Evolutionary conservation across 2,113 vertebrate genomes (phyloP).

Genomic region (Aptenodytes forsteri): DNA sequence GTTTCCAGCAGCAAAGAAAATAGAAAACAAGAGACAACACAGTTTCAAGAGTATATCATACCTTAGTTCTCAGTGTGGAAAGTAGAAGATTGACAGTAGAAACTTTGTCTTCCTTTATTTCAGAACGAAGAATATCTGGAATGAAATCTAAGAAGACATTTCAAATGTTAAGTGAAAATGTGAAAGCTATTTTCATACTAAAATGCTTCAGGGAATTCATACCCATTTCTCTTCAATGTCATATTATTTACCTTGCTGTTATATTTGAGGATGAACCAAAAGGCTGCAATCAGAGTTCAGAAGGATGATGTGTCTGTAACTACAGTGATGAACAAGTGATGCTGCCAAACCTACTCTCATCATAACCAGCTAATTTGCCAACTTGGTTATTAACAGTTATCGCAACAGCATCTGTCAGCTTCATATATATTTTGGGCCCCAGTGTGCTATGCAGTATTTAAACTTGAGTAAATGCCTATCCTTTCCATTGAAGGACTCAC

Average conservation of each 20-base stretch:
- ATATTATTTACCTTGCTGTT: neutral
- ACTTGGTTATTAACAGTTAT: neutral
- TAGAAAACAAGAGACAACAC: neutral
- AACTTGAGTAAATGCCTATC: neutral
- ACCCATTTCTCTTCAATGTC: neutral
- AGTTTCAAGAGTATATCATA: conserved; percentile 28
- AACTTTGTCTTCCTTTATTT: conserved; percentile 89
- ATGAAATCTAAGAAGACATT: conserved; percentile 84
- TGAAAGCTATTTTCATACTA: neutral
- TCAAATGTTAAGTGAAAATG: conserved; percentile 4
- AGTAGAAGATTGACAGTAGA: conserved; percentile 88
- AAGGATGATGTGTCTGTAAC: neutral
- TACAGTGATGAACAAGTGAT: neutral
- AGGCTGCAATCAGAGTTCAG: neutral
- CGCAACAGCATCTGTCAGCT: neutral
- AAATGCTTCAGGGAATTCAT: neutral
- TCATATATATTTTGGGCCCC: neutral
- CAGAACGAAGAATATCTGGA: conserved; percentile 84
- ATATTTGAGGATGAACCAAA: neutral
- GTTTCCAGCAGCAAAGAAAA: neutral
- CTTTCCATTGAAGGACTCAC: neutral
- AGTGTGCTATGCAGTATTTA: neutral
- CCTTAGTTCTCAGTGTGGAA: conserved; percentile 87
- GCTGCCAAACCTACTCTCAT: neutral
- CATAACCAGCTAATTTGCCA: neutral